Evolutionary conservation across 2,797 vertebrate species (phyloP).

Genomic region (Adrianichthys oophorus): DNA sequence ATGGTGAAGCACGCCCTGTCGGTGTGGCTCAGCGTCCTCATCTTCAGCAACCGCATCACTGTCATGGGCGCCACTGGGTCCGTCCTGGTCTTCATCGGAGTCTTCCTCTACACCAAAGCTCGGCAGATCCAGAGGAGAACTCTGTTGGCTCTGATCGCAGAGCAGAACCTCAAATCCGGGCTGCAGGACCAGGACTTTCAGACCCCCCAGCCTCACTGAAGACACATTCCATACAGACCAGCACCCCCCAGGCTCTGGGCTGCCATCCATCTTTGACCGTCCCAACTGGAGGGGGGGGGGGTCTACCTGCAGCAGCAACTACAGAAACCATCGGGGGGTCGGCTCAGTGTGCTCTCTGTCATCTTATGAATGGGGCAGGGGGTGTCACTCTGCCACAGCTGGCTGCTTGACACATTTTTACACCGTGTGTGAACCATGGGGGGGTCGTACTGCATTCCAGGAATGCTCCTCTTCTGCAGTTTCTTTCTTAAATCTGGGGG

Average conservation of each 20-base stretch:
- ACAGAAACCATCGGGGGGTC: too few species aligned
- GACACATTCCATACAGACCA: not conserved
- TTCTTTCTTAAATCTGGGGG: not conserved
- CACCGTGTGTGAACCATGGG: conserved; percentile 29
- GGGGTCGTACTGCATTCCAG: conserved; percentile 56
- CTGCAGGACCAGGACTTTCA: conserved; percentile 49
- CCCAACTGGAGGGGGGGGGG: too few species aligned
- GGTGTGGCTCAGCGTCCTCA: conserved; percentile 94
- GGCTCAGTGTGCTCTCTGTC: too few species aligned
- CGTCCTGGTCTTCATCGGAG: conserved; percentile 84
- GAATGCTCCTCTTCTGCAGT: conserved; percentile 49
- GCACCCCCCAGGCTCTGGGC: too few species aligned
- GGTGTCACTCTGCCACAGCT: conserved; percentile 22
- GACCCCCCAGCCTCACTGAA: conserved; percentile 26
- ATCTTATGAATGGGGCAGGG: too few species aligned
- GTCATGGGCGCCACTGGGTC: conserved; percentile 88
- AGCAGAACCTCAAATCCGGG: conserved; percentile 49
- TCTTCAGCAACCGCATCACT: conserved; percentile 93
- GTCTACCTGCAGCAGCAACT: too few species aligned
- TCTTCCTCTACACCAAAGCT: conserved; percentile 92
- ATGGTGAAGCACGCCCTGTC: conserved; percentile 96
- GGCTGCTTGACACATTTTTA: conserved; percentile 15
- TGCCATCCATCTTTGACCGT: too few species aligned
- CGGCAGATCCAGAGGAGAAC: conserved; percentile 83
- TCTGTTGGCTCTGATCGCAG: conserved; percentile 74